Evolutionary conservation across 2,888 invertebrate genomes (phyloP).

Genomic region (Drosophila quinaria): DNA sequence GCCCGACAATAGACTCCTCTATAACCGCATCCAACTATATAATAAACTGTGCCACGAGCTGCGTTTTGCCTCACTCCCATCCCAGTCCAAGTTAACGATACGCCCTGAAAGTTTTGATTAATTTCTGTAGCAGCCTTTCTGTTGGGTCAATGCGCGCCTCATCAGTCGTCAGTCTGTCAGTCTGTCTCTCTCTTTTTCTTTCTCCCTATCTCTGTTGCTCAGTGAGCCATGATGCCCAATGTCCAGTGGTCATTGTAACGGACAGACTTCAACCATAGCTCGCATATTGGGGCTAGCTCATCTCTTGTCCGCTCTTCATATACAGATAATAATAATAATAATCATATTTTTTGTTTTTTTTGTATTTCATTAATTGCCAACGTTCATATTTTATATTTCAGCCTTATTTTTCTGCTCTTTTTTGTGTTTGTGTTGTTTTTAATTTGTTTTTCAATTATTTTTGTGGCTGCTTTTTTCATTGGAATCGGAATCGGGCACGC

Average conservation of each 20-base stretch:
- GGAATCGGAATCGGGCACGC: constrained; percentile 73
- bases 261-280: constrained; percentile 15
- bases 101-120: constrained; percentile 62
- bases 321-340: constrained; percentile 50
- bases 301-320: constrained; percentile 33
- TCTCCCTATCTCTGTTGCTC: constrained; percentile 19
- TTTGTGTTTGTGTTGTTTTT: constrained; percentile 59
- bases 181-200: neutral
- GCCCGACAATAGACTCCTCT: constrained; percentile 34
- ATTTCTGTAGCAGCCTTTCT: constrained; percentile 44
- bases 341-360: constrained; percentile 14
- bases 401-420: constrained; percentile 41
- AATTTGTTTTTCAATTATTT: constrained; percentile 81
- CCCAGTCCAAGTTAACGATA: constrained; percentile 36
- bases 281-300: constrained; percentile 33
- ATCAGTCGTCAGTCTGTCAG: constrained; percentile 18
- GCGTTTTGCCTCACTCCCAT: constrained; percentile 1
- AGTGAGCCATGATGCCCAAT: constrained; percentile 51
- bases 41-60: constrained; percentile 61
- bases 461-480: constrained; percentile 70
- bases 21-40: constrained; percentile 4
- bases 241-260: constrained; percentile 44
- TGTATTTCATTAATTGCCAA: constrained; percentile 74
- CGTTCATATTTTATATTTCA: constrained; percentile 78
- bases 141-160: constrained; percentile 56